Percentiles rank a stretch among this genome's conserved stretches.
phyloP scores from a whole-genome alignment of 2,888 invertebrate species.

The Tryphoninae sp. region DNA sequence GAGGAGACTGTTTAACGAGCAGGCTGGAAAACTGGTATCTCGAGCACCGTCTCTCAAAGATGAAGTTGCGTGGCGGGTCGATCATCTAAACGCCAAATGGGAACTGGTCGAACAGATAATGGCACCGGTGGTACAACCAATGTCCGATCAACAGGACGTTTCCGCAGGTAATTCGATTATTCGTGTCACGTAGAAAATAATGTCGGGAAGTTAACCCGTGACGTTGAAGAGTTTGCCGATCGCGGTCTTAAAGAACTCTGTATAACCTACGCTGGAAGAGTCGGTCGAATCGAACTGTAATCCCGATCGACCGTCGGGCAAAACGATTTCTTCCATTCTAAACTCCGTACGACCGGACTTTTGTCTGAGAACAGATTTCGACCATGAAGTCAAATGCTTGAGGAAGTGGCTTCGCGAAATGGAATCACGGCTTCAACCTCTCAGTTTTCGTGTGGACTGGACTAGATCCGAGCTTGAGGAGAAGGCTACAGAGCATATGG shows the following conservation, averaged over 20 bases:
- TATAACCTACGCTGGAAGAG: conserved; percentile 32
- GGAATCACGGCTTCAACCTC: conserved; percentile 90
- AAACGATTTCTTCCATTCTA: neutral
- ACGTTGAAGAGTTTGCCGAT: conserved; percentile 42
- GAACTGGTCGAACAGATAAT: conserved; percentile 88
- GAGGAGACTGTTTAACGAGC: conserved; percentile 89
- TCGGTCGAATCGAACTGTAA: neutral
- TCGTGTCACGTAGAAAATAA: conserved; percentile 20
- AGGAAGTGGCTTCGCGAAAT: conserved; percentile 94
- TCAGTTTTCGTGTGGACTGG: conserved; percentile 88
- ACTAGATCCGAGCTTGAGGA: conserved; percentile 89
- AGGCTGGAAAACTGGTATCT: conserved; percentile 88
- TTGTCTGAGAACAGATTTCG: conserved; percentile 84
- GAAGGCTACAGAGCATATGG: conserved; percentile 92
- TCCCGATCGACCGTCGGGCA: conserved; percentile 8
- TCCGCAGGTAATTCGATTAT: conserved; percentile 76
- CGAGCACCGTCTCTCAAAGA: conserved; percentile 85
- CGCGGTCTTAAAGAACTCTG: conserved; percentile 32
- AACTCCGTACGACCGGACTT: neutral
- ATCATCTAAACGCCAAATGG: conserved; percentile 91
- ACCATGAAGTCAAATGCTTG: conserved; percentile 89
- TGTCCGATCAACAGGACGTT: conserved; percentile 78
- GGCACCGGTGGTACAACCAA: conserved; percentile 83
- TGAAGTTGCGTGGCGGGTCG: conserved; percentile 88
- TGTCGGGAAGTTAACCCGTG: neutral